Evolutionary conservation across 1,140 invertebrate species (phyloP).

Genomic region (Oedothorax gibbosus): DNA sequence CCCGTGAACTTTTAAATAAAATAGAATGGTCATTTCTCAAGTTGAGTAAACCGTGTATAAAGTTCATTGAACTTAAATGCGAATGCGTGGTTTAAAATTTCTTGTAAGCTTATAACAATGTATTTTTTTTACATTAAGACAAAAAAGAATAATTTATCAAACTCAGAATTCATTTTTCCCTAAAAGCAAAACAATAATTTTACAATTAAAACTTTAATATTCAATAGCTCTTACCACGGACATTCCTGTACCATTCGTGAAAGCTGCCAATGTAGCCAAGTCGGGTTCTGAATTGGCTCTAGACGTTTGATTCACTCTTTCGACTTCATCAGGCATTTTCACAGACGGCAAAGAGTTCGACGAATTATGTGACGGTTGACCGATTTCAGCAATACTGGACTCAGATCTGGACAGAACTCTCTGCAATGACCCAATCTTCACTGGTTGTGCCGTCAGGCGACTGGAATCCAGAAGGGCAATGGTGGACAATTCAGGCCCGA

Average conservation of each 20-base stretch:
- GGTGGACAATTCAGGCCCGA: constrained; percentile 82
- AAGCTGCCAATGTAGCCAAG: constrained; percentile 33
- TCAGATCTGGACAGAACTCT: constrained; percentile 76
- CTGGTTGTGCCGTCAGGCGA: constrained; percentile 53
- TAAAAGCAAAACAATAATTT: too few relatives aligned
- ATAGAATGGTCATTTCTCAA: too few relatives aligned
- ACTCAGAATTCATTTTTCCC: too few relatives aligned
- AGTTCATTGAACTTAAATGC: too few relatives aligned
- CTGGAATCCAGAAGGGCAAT: constrained; percentile 79
- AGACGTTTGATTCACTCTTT: constrained; percentile 21
- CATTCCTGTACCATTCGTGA: constrained; percentile 2
- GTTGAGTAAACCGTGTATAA: too few relatives aligned
- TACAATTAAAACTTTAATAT: too few relatives aligned
- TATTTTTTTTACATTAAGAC: too few relatives aligned
- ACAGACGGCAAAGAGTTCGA: constrained; percentile 50
- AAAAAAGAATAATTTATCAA: too few relatives aligned
- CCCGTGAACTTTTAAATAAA: too few relatives aligned
- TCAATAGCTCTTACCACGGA: background rate
- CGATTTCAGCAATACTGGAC: constrained; percentile 76
- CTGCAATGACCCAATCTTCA: constrained; percentile 59
- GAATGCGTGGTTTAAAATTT: too few relatives aligned
- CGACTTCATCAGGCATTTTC: constrained; percentile 15
- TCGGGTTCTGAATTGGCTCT: constrained; percentile 58
- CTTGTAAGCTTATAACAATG: too few relatives aligned
- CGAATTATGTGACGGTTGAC: constrained; percentile 49